A percentile compares a stretch with the other conserved stretches of the same genome.
Evolutionary conservation across 2,888 invertebrate genomes (phyloP).

Genomic region (Melanotus villosus): DNA sequence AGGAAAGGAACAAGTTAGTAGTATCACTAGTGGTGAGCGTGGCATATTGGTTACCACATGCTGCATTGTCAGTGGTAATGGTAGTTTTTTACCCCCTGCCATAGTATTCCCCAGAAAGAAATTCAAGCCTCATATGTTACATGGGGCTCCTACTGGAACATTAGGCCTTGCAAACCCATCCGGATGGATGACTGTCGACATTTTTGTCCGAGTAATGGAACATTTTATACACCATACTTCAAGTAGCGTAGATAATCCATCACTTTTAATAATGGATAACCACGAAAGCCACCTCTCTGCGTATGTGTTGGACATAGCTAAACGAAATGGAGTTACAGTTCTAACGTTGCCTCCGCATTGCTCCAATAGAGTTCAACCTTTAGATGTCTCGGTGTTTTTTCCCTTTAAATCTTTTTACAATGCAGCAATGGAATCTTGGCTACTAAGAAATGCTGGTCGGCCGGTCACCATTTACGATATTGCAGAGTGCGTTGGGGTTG

Average conservation of each 20-base stretch:
- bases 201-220: too few relatives aligned
- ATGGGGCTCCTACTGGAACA: too few relatives aligned
- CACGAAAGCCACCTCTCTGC: too few relatives aligned
- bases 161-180: too few relatives aligned
- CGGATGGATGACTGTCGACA: too few relatives aligned
- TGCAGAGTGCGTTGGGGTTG: conserved; percentile 5
- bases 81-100: neutral
- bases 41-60: neutral
- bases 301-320: conserved; percentile 53
- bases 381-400: conserved; percentile 9
- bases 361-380: conserved; percentile 23
- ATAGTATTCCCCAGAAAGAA: too few relatives aligned
- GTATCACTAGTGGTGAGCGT: conserved; percentile 26
- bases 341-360: conserved; percentile 18
- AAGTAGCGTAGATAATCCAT: too few relatives aligned
- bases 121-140: too few relatives aligned
- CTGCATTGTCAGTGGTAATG: neutral
- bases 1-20: conserved; percentile 43
- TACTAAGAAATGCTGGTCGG: conserved; percentile 5
- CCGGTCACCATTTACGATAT: conserved; percentile 10
- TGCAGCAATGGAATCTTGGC: conserved; percentile 20
- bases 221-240: too few relatives aligned
- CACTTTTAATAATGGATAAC: too few relatives aligned
- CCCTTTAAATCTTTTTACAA: too few relatives aligned
- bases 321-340: conserved; percentile 46